These are phyloP conservation scores for Bufotes viridis DNA, from an alignment of 2,797 vertebrate genomes.

Conservation along the genomic window DNA sequence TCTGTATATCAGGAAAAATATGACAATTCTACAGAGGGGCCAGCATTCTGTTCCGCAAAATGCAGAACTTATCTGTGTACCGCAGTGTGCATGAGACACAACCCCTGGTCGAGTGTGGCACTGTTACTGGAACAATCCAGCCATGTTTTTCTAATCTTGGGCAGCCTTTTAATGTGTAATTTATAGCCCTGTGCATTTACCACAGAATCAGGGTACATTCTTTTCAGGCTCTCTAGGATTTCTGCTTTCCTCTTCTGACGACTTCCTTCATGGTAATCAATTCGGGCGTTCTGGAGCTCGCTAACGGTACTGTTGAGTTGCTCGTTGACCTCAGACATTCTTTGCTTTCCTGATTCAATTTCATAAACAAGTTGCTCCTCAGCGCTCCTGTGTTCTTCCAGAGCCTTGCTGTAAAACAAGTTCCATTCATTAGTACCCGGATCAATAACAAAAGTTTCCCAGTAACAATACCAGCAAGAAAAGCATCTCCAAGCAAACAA, in stretches of 20 bases:
- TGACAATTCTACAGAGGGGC: no score
- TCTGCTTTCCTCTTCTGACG: conserved; percentile 84
- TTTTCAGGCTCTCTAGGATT: conserved; percentile 81
- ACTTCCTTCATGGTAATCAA: conserved; percentile 85
- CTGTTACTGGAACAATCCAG: no score
- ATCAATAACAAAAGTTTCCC: no score
- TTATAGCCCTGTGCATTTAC: conserved; percentile 72
- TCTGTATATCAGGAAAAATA: no score
- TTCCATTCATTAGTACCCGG: not conserved
- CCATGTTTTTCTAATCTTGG: no score
- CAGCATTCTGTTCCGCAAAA: no score
- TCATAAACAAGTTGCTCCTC: conserved; percentile 77
- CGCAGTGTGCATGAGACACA: no score
- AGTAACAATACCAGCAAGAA: not conserved
- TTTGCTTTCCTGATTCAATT: conserved; percentile 73
- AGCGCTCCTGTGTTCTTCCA: conserved; percentile 77
- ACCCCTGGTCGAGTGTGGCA: no score
- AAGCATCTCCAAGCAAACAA: not conserved
- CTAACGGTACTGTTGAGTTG: conserved; percentile 78
- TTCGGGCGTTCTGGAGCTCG: conserved; percentile 82
- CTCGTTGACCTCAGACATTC: conserved; percentile 79
- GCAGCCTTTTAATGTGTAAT: no score
- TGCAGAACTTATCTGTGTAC: no score
- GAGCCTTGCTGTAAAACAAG: conserved; percentile 56
- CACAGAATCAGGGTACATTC: conserved; percentile 86